Percentiles rank a stretch among this genome's conserved stretches.
phyloP scores from a whole-genome alignment of 1,140 invertebrate species.

The Bradysia coprophila region DNA sequence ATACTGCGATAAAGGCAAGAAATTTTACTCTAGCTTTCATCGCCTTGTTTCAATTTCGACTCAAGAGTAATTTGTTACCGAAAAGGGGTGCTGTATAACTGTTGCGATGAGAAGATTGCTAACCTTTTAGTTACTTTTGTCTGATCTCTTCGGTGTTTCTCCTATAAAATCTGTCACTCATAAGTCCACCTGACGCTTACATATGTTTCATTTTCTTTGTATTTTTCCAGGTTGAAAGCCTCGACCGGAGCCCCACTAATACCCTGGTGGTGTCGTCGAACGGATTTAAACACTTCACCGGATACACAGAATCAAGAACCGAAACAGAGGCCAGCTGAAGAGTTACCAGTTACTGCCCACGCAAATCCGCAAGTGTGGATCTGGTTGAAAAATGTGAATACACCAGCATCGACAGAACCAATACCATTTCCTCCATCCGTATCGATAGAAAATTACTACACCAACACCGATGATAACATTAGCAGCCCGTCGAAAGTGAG shows the following conservation, averaged over 20 bases:
- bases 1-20: too few relatives aligned
- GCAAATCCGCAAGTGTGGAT: background rate
- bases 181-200: too few relatives aligned
- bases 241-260: background rate
- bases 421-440: background rate
- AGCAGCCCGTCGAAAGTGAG: background rate
- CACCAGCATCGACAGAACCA: background rate
- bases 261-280: background rate
- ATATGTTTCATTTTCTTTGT: too few relatives aligned
- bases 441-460: background rate
- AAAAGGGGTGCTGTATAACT: too few relatives aligned
- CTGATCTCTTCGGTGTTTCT: too few relatives aligned
- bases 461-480: background rate
- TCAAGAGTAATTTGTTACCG: too few relatives aligned
- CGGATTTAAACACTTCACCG: background rate
- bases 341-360: background rate
- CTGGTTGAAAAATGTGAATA: background rate
- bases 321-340: background rate
- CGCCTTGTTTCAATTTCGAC: too few relatives aligned
- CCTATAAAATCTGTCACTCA: too few relatives aligned
- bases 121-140: too few relatives aligned
- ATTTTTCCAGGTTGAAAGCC: too few relatives aligned
- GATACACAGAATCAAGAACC: background rate
- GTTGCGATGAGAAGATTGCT: too few relatives aligned
- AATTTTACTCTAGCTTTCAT: too few relatives aligned